Percentiles rank a stretch among this genome's conserved stretches.
These are phyloP conservation scores for Lycaena phlaeas DNA, from an alignment of 2,888 invertebrate species.

Conservation along the genomic window DNA sequence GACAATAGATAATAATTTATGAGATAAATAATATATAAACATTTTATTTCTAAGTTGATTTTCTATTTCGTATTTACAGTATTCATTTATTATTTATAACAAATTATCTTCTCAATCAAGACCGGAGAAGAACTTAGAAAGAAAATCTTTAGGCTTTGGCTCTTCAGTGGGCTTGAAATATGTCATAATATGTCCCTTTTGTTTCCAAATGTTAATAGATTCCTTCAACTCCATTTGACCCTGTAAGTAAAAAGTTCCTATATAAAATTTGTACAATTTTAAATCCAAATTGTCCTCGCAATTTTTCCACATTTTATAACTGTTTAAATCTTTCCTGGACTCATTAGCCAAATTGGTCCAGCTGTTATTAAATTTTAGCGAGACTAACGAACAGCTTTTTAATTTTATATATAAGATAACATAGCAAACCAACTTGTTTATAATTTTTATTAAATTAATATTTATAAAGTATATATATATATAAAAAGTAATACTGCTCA, in stretches of 20 bases:
- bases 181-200: slow-evolving; percentile 88
- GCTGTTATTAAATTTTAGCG: too few relatives aligned
- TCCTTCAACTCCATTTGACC: slow-evolving; percentile 97
- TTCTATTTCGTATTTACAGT: slow-evolving; percentile 27
- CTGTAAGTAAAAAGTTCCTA: slow-evolving; percentile 65
- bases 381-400: too few relatives aligned
- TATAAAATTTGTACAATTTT: neutral
- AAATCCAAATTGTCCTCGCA: too few relatives aligned
- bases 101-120: slow-evolving; percentile 48
- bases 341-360: too few relatives aligned
- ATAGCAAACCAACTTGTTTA: too few relatives aligned
- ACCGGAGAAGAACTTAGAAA: slow-evolving; percentile 90
- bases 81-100: slow-evolving; percentile 9
- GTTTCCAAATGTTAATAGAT: slow-evolving; percentile 89
- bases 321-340: too few relatives aligned
- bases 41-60: slow-evolving; percentile 16
- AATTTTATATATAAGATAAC: too few relatives aligned
- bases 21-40: too few relatives aligned
- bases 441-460: too few relatives aligned
- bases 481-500: neutral
- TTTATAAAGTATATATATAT: too few relatives aligned
- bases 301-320: too few relatives aligned
- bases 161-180: slow-evolving; percentile 90
- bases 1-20: too few relatives aligned
- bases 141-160: slow-evolving; percentile 90